phyloP scores from a whole-genome alignment of 2,888 invertebrate genomes.

The Epinotia bilunana region DNA sequence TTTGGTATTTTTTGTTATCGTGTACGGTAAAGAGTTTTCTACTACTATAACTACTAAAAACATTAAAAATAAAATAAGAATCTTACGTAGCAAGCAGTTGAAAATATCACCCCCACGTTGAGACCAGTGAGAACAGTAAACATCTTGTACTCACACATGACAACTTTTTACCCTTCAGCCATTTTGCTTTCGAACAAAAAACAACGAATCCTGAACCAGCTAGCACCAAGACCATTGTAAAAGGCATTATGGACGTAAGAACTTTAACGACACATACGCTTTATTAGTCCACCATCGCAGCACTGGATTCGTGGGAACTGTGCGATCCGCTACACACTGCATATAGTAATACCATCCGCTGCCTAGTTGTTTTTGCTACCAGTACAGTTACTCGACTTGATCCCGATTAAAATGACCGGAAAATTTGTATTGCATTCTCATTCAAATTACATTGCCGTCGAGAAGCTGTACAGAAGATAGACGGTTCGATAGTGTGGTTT shows the following conservation, averaged over 20 bases:
- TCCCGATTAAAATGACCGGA: slow-evolving; percentile 44
- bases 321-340: slow-evolving; percentile 46
- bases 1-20: too few relatives aligned
- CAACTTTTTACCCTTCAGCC: neutral
- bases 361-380: slow-evolving; percentile 37
- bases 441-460: slow-evolving; percentile 34
- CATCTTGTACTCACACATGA: neutral
- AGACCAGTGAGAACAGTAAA: neutral
- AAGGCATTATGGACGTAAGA: slow-evolving; percentile 20
- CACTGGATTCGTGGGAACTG: slow-evolving; percentile 46
- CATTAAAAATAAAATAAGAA: neutral
- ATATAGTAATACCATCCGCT: slow-evolving; percentile 37
- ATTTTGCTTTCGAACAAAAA: slow-evolving; percentile 11
- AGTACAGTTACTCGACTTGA: slow-evolving; percentile 44
- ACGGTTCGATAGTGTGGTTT: slow-evolving; percentile 7
- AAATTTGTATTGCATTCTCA: slow-evolving; percentile 39
- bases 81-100: neutral
- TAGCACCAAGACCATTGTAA: neutral
- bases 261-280: slow-evolving; percentile 1
- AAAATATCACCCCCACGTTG: neutral
- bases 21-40: too few relatives aligned
- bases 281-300: slow-evolving; percentile 17
- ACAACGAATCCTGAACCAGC: slow-evolving; percentile 27
- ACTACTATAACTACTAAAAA: too few relatives aligned
- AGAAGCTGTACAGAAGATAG: slow-evolving; percentile 10